Percentiles rank a stretch among this genome's conserved stretches.
Evolutionary conservation across 2,113 vertebrate genomes (phyloP).

Genomic region (Bombycilla garrulus): DNA sequence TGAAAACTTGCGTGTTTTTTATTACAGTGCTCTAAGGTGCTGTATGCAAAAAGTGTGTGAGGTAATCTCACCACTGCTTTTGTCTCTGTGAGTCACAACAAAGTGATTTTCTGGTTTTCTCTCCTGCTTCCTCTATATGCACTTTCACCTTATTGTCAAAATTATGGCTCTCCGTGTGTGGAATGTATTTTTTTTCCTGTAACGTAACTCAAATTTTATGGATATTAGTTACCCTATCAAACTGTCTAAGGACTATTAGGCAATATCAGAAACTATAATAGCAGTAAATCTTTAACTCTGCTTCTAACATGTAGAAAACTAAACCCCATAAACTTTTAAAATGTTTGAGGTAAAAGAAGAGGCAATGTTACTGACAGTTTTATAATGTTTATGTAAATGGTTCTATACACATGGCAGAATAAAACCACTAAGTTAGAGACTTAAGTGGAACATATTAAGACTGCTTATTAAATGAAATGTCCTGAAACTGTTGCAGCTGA

Average conservation of each 20-base stretch:
- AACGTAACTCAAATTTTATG: not conserved
- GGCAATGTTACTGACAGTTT: not conserved
- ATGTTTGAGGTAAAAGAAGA: not conserved
- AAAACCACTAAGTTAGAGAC: not conserved
- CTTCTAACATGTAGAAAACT: not conserved
- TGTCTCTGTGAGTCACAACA: not conserved
- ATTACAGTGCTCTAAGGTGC: not conserved
- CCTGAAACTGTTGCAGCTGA: not conserved
- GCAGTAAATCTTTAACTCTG: not conserved
- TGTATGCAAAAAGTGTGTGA: not conserved
- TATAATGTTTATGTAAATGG: not conserved
- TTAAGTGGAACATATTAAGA: not conserved
- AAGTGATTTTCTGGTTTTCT: not conserved
- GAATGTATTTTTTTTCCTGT: not conserved
- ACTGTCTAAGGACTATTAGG: not conserved
- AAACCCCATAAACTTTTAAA: not conserved
- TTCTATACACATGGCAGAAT: not conserved
- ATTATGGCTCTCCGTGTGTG: not conserved
- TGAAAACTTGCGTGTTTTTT: not conserved
- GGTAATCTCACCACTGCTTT: not conserved
- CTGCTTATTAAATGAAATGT: not conserved
- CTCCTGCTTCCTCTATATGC: not conserved
- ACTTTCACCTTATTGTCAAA: not conserved
- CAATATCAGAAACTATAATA: not conserved
- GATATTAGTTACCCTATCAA: not conserved